These are phyloP conservation scores for Cynopterus brachyotis DNA, from an alignment of 2,113 vertebrate species.

Conservation along the genomic window DNA sequence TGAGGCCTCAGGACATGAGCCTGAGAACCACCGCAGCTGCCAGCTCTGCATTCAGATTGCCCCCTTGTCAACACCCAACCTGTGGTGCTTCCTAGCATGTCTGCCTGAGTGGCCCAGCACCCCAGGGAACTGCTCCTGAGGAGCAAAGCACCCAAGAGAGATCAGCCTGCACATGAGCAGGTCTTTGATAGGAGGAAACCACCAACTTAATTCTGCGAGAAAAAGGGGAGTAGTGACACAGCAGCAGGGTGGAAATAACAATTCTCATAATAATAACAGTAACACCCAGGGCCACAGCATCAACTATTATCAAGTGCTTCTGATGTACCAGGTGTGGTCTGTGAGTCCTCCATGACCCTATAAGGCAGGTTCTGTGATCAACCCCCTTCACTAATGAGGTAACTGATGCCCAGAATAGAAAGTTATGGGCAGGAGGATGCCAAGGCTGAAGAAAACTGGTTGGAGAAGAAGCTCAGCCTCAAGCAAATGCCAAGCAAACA, in stretches of 20 bases:
- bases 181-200: neutral
- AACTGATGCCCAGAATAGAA: neutral
- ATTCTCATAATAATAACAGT: neutral
- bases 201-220: neutral
- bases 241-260: neutral
- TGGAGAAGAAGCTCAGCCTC: neutral
- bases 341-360: neutral
- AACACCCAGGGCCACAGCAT: neutral
- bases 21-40: neutral
- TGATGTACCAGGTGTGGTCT: neutral
- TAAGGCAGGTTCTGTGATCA: neutral
- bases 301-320: neutral
- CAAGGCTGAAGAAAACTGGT: neutral
- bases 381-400: neutral
- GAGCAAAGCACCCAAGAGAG: neutral
- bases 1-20: neutral
- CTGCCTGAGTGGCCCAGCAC: neutral
- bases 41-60: neutral
- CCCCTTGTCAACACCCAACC: neutral
- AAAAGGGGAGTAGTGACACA: neutral
- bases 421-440: neutral
- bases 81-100: neutral
- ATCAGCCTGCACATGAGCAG: neutral
- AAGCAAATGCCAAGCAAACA: neutral
- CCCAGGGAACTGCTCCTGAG: neutral